Percentiles rank a stretch among this genome's conserved stretches.
Conservation (phyloP, 2,888 invertebrate genomes). For the Pollenia griseotomentosa region DNA sequence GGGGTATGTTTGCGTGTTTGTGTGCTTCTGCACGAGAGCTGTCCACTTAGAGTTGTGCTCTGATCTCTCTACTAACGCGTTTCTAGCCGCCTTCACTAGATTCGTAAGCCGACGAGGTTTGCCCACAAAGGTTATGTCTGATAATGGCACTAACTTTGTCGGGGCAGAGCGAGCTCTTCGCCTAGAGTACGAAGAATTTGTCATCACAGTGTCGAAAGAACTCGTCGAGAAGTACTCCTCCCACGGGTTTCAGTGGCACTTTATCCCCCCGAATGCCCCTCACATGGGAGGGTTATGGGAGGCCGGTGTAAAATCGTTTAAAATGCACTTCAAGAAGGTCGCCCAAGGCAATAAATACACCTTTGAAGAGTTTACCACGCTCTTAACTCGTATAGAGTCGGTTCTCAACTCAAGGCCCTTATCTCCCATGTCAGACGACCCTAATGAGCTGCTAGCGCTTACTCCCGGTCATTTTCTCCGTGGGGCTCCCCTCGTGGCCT, state of each 20-base stretch:
- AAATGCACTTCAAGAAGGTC: constrained; percentile 50
- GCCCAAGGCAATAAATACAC: constrained; percentile 5
- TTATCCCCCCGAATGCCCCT: constrained; percentile 57
- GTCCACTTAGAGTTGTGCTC: constrained; percentile 57
- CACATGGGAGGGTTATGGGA: constrained; percentile 68
- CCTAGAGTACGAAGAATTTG: background rate
- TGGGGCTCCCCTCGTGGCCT: background rate
- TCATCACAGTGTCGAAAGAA: background rate
- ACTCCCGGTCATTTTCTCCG: background rate
- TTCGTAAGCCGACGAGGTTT: constrained; percentile 62
- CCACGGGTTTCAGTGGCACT: constrained; percentile 29
- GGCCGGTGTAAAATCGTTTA: constrained; percentile 53
- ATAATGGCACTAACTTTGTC: constrained; percentile 68
- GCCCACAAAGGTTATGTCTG: constrained; percentile 51
- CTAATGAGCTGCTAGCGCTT: background rate
- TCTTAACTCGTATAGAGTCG: too few relatives aligned
- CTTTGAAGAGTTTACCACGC: constrained; percentile 62
- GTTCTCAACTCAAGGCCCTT: constrained; percentile 57
- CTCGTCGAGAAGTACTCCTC: background rate
- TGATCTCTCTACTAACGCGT: constrained; percentile 44
- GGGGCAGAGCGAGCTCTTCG: constrained; percentile 18
- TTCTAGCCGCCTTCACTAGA: constrained; percentile 55
- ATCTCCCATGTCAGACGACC: background rate
- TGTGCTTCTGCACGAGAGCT: constrained; percentile 44
- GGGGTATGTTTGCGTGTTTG: constrained; percentile 53